Evolutionary conservation across 2,113 vertebrate genomes (phyloP).

Genomic region (Mastomys natalensis): DNA sequence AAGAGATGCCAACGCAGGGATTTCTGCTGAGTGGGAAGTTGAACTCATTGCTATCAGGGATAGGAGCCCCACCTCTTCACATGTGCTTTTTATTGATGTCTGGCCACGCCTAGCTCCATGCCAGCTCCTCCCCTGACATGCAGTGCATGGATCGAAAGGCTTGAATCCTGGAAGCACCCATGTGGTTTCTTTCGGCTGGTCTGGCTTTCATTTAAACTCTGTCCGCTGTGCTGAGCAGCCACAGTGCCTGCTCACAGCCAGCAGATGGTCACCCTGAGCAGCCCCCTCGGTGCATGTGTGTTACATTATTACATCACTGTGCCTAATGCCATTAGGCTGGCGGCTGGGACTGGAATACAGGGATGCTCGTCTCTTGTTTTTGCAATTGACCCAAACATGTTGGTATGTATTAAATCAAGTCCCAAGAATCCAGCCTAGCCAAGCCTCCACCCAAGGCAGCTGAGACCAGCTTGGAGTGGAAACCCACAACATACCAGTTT

Average conservation of each 20-base stretch:
- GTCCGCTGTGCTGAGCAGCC: slow-evolving; percentile 16
- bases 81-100: neutral
- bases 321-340: neutral
- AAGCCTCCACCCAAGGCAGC: slow-evolving; percentile 40
- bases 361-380: neutral
- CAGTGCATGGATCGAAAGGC: slow-evolving; percentile 49
- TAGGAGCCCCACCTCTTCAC: neutral
- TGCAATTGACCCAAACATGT: slow-evolving; percentile 19
- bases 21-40: neutral
- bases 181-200: neutral
- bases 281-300: rapidly evolving
- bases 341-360: neutral
- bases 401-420: slow-evolving; percentile 35
- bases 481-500: slow-evolving; percentile 63
- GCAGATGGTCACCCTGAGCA: neutral
- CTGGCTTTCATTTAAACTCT: neutral
- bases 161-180: slow-evolving; percentile 56
- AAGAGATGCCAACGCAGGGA: neutral
- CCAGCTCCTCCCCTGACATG: neutral
- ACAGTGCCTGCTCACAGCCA: neutral
- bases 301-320: neutral
- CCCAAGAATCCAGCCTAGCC: slow-evolving; percentile 24
- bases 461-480: slow-evolving; percentile 66
- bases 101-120: neutral
- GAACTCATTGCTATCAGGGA: neutral